Percentiles rank a stretch among this genome's conserved stretches.
Evolutionary conservation across 1,140 invertebrate species (phyloP).

Genomic region (Scaptomyza hsui): DNA sequence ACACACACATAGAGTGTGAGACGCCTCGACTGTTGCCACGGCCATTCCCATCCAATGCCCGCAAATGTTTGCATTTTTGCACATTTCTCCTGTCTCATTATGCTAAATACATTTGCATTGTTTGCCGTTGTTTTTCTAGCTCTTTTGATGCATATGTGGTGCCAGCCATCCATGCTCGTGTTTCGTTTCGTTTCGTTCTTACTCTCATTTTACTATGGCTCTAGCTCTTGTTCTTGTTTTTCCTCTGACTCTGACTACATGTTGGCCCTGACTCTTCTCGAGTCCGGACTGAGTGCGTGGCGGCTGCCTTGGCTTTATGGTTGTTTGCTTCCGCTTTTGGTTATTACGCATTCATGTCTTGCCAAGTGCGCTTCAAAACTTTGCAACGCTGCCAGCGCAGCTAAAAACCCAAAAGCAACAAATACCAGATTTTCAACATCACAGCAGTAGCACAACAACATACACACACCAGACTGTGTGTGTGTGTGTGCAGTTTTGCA

Average conservation of each 20-base stretch:
- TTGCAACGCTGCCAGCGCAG: constrained; percentile 45
- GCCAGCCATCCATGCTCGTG: constrained; percentile 37
- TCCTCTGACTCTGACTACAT: constrained; percentile 6
- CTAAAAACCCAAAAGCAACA: constrained; percentile 77
- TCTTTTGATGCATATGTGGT: constrained; percentile 81
- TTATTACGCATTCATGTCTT: constrained; percentile 81
- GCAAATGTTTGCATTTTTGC: constrained; percentile 81
- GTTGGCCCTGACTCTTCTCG: constrained; percentile 6
- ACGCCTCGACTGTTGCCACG: constrained; percentile 12
- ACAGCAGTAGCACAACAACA: constrained; percentile 20
- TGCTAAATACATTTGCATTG: constrained; percentile 82
- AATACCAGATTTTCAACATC: constrained; percentile 73
- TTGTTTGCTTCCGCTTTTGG: constrained; percentile 80
- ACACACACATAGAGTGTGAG: constrained; percentile 53
- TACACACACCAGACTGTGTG: constrained; percentile 27
- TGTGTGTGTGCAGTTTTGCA: constrained; percentile 67
- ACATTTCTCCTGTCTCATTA: constrained; percentile 82
- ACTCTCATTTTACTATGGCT: neutral
- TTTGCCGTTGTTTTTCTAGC: constrained; percentile 81
- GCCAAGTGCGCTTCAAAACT: constrained; percentile 79
- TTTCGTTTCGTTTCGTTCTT: constrained; percentile 13
- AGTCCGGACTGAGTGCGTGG: constrained; percentile 37
- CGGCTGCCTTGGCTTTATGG: constrained; percentile 69
- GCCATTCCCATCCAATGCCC: constrained; percentile 42
- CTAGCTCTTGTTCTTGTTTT: neutral